Evolutionary conservation across 2,113 vertebrate species (phyloP), one percentile per base, ranked within the genome.

Genomic region (Nipponia nippon): DNA sequence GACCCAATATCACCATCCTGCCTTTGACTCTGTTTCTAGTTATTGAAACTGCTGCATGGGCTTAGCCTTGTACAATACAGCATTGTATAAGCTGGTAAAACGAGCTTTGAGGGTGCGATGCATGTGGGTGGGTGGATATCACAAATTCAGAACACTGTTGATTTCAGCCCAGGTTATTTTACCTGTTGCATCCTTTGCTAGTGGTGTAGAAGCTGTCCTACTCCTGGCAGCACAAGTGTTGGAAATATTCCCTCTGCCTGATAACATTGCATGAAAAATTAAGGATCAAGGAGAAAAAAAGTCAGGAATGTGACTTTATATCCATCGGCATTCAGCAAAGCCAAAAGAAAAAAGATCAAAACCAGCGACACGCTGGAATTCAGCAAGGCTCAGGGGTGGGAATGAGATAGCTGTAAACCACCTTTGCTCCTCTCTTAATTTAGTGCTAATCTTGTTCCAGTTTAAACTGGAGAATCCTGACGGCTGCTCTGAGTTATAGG

Each of bases 391-490:
- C 34, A 71, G 23, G 49, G 27, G 46, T 62, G 53, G 58, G 82
- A 86, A 76, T 5, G 29, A 96, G 46, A 80, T 78, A 70, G 71
- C 75, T 90, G 62, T 77, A 80, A 94, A 94, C 50, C 58, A 92
- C 90, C 71, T 93, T 94, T 91, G 46, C 87, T 87, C 55, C 38
- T 89, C 50, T 88, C 79, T 81, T 95, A 93, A 88, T 90, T 93
- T 92, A 73, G 79, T 67, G 71, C 63, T 87, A 69, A 73, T 89
- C 92, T 89, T 83, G 63, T 75, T 93, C 53, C 75, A 72, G 71
- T 52, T 91, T 90, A 83, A 93, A 90, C 13, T 90, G 65, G 79
- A 86, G 79, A 77, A 90, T 94, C 67, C 50, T 83, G 80, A 81
- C 3, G 92, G 85, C 92, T 97, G 75, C 59, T 95, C 58, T 55